Conservation (phyloP, 2,888 invertebrate genomes). For the Drosophila fungiperda region DNA sequence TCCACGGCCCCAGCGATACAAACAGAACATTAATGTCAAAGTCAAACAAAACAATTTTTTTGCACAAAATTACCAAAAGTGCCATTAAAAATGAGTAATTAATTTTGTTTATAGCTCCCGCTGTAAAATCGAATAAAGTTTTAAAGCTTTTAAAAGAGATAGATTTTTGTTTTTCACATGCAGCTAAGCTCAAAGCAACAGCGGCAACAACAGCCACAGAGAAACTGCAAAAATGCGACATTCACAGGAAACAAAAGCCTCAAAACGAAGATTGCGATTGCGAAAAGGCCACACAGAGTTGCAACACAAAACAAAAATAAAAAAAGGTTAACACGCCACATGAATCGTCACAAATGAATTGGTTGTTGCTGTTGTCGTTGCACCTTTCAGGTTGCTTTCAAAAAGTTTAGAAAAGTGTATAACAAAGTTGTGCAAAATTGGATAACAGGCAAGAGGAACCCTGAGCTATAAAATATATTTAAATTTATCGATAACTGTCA, state of each 20-base stretch:
- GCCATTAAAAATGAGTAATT: conserved; percentile 55
- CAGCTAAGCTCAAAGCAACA: conserved; percentile 19
- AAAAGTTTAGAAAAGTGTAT: background rate
- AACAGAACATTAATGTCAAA: conserved; percentile 71
- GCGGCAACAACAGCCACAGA: conserved; percentile 4
- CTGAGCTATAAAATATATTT: too few relatives aligned
- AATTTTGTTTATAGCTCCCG: conserved; percentile 47
- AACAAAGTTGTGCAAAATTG: background rate
- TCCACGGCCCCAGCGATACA: conserved; percentile 54
- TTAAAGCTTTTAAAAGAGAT: background rate
- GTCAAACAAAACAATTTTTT: conserved; percentile 49
- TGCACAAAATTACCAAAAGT: conserved; percentile 26
- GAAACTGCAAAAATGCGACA: conserved; percentile 19
- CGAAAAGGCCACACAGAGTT: conserved; percentile 22
- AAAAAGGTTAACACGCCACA: conserved; percentile 35
- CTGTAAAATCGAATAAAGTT: conserved; percentile 62
- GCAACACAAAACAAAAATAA: conserved; percentile 7
- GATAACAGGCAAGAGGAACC: background rate
- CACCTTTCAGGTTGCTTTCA: conserved; percentile 2
- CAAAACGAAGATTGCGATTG: conserved; percentile 39
- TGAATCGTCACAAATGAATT: conserved; percentile 31
- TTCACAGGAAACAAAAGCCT: conserved; percentile 45
- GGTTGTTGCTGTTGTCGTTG: conserved; percentile 16
- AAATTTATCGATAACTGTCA: background rate
- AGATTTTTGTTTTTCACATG: conserved; percentile 51